These are phyloP conservation scores for Planococcus citri DNA, from an alignment of 1,140 invertebrate species.

Conservation along the genomic window DNA sequence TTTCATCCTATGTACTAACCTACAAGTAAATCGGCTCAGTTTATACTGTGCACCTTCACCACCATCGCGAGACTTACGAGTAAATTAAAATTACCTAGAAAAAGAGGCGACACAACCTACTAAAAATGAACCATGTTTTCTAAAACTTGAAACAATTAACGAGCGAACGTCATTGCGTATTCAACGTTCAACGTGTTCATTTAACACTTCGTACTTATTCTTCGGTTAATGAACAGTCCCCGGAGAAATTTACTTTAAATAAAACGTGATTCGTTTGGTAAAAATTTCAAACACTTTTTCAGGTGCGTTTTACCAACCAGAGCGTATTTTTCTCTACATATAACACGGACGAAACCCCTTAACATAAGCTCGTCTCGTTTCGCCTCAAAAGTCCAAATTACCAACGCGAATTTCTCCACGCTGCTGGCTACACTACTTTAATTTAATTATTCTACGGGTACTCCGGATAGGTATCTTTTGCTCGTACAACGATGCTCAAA, in stretches of 20 bases:
- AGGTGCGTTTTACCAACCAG: not conserved
- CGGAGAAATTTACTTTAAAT: slow-evolving; percentile 7
- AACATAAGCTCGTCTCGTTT: too few relatives aligned
- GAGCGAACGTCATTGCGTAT: not conserved
- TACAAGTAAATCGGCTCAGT: too few relatives aligned
- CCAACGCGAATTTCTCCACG: too few relatives aligned
- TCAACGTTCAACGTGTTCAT: slow-evolving; percentile 2
- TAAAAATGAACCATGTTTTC: not conserved
- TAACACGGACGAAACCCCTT: too few relatives aligned
- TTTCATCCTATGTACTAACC: too few relatives aligned
- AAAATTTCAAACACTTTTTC: slow-evolving; percentile 2
- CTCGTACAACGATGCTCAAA: too few relatives aligned
- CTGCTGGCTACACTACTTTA: too few relatives aligned
- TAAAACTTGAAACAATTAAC: not conserved
- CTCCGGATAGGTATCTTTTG: too few relatives aligned
- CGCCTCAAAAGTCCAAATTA: too few relatives aligned
- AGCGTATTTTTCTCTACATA: too few relatives aligned
- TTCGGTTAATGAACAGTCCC: slow-evolving; percentile 6
- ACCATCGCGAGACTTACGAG: not conserved
- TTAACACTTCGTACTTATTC: slow-evolving; percentile 3
- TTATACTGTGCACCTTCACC: not conserved
- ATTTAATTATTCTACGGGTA: too few relatives aligned
- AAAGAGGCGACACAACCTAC: not conserved
- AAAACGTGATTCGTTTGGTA: slow-evolving; percentile 1
- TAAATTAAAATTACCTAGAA: not conserved